Evolutionary conservation across 2,888 invertebrate species (phyloP).

Genomic region (Mesoligia furuncula): DNA sequence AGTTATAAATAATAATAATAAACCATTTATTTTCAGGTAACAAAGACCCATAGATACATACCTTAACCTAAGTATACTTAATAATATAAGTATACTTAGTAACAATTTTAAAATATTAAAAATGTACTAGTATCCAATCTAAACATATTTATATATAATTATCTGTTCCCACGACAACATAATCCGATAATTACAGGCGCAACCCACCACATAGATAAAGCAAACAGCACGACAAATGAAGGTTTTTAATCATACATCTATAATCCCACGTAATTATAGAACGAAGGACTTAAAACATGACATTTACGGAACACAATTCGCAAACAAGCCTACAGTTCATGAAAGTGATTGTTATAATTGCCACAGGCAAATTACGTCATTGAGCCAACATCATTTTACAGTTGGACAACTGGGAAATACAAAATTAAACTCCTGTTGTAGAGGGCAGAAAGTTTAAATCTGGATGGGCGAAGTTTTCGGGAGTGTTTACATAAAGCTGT

Average conservation of each 20-base stretch:
- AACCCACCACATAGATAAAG: conserved; percentile 5
- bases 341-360: conserved; percentile 77
- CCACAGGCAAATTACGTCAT: conserved; percentile 71
- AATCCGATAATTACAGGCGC: neutral
- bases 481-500: conserved; percentile 56
- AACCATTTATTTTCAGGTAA: too few species aligned
- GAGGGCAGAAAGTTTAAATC: conserved; percentile 44
- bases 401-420: conserved; percentile 24
- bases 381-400: conserved; percentile 56
- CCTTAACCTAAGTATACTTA: too few species aligned
- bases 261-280: conserved; percentile 65
- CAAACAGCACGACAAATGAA: conserved; percentile 33
- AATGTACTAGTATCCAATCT: neutral
- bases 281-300: conserved; percentile 68
- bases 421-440: conserved; percentile 23
- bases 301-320: conserved; percentile 70
- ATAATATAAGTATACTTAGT: too few species aligned
- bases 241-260: conserved; percentile 55
- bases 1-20: too few species aligned
- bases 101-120: too few species aligned
- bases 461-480: conserved; percentile 22
- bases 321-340: conserved; percentile 74
- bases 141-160: neutral
- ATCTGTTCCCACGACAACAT: neutral
- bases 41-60: too few species aligned